Base-by-base conservation (phyloP, 2,113 vertebrate species). In the Dromiciops gliroides region DNA sequence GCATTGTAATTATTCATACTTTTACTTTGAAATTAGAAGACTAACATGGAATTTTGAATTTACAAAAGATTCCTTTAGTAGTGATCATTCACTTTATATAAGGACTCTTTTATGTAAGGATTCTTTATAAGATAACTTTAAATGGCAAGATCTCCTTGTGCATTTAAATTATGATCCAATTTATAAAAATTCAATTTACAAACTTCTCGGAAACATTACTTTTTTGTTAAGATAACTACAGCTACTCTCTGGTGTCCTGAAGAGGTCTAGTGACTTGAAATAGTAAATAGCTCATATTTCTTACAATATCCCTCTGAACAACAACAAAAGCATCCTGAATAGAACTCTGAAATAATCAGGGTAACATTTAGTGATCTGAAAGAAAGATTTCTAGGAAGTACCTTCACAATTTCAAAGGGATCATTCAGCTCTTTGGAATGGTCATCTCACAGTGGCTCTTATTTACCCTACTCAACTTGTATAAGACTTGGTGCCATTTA, bases 241-340 rank as follows among this genome's bases (percentile, higher is more conserved):
- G 37, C 16, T 75, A 16, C 0, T 16, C 16, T 75, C 0, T 83
- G 37, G 19, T 83, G 14, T n/a, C 67, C n/a, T 8, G n/a, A 83
- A 22, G 19, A 83, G n/a, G n/a, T 22, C 37, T 6, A 83, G 37
- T 14, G 16, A 52, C n/a, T 92, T 60, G 14, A 2, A 10, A 95
- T 48, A 93, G 25, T 19, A 28, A 49, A 50, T 83, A 94, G 95
- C 25, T 48, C 47, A 90, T 92, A 95, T 53, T 93, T 28, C 89
- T 90, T 94, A 56, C 49, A 95, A 89, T 49, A 89, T 92, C 44
- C 16, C 89, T 23, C 22, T 67, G 8, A 67, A 8, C 31, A 49
- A 31, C 51, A 44, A 93, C 37, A 37, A 48, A 90, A 8, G 56
- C 48, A 90, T 25, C 53, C 25, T 89, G 31, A 96, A 90, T 83